Evolutionary conservation across 2,888 invertebrate genomes (phyloP), one percentile per base, ranked within the genome.

Genomic region (Disparrhopalites patrizii): DNA sequence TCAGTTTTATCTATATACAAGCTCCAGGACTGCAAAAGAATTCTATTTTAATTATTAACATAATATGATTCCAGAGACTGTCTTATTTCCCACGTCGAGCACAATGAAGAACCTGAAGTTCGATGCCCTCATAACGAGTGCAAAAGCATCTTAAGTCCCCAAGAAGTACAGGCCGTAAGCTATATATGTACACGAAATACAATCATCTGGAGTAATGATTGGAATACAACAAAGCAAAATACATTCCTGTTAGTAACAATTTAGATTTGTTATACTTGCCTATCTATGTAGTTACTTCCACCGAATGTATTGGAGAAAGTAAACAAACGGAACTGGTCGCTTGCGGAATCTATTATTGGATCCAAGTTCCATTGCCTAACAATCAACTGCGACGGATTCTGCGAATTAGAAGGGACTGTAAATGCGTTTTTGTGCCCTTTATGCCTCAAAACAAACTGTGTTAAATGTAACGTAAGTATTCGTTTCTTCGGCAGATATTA

Each of bases 361-460:
- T 84, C 86, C 76, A 87, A 91, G n/a, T 93, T 92, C 79, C 93
- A 94, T 78, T 95, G 94, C 79, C 91, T 92, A 78, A 91, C 91
- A 0, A 86, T 88, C 0, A 90, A 94, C 80, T 95, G 94, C 78
- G 83, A 83, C 52, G 93, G 93, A 2, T 94, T 93, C 91, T 93
- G 92, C 77, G 86, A 91, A 70, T 90, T 88, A 77, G 93, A 93
- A 74, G 91, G 91, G 71, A 88, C 89, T 70, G 91, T 91, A 52
- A 88, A 87, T 77, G 84, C 86, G 75, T 94, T 93, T 78, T 82
- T 84, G 33, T 94, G 94, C 77, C 90, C 90, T 0, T 89, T 91
- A 28, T 94, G 94, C 79, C 82, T 83, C 67, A 84, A 83, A 67
- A 84, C 82, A 58, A 94, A 93, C 80, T 94, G 94, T 79, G 84